Base-by-base conservation (phyloP, 1,140 invertebrate species). In the Cherax quadricarinatus region DNA sequence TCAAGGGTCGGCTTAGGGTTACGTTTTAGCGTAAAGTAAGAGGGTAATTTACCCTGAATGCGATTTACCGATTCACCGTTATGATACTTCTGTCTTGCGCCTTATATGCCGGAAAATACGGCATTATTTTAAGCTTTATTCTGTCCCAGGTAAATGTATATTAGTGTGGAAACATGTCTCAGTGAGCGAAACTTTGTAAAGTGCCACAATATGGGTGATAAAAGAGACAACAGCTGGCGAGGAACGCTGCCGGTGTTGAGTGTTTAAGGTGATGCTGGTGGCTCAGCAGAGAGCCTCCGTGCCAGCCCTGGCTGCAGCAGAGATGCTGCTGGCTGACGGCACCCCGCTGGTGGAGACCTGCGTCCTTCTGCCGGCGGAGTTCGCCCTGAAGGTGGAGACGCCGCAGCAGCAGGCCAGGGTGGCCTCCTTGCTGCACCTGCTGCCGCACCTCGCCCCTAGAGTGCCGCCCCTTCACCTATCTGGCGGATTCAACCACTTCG, bases 311-410 rank as follows among this genome's bases (percentile, higher is more conserved):
- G 41, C 84, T 30, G 78, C 89, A 41, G 51, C 57, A 73, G 86
- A 80, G 60, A 91, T 91, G 89, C 84, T 91, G 89, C 86, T 81
- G 60, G 88, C 91, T 12, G 89, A 80, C 24, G 89, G 92, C 16
- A 78, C 91, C 49, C 91, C 84, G 7, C 70, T 92, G 91, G 98
- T 99, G 98, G 98, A 98, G 96, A 98, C 98, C 93, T 97, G 98
- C 95, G 98, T 98, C 93, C 95, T 99, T 94, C 98, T 99, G 94
- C 98, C 98, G 49, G 97, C 97, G 95, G 98, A 98, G 95, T 97
- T 99, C 94, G 98, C 97, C 87, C 95, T 99, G 94, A 96, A 98
- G 86, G 95, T 97, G 86, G 96, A 96, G 91, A 96, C 92, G 18
- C 53, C 9, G 53, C 53, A 57, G 53, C 53, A 57, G 96, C 96